These are phyloP conservation scores for Phyllotreta cruciferae DNA, from an alignment of 2,888 invertebrate species.

Conservation along the genomic window DNA sequence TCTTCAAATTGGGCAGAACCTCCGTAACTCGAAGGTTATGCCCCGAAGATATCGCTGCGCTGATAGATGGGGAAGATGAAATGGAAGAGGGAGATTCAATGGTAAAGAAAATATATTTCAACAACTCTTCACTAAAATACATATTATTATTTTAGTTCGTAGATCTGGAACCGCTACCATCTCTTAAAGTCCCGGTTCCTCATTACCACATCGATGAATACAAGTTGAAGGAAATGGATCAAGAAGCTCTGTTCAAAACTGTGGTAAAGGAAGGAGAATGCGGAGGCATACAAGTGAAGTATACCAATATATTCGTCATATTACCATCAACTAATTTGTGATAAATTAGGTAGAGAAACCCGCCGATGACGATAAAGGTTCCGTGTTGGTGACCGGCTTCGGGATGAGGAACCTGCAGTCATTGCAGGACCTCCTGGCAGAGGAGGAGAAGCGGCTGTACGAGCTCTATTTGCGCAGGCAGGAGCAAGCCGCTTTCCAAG, in stretches of 20 bases:
- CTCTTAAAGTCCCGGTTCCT: slow-evolving; percentile 6
- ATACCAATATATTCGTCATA: background rate
- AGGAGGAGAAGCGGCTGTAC: slow-evolving; percentile 34
- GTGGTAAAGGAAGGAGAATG: background rate
- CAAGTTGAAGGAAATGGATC: slow-evolving; percentile 9
- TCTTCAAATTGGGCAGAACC: no score
- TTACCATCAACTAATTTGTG: background rate
- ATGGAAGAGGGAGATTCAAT: no score
- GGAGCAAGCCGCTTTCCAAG: background rate
- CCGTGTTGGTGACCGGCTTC: slow-evolving; percentile 51
- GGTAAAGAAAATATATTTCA: background rate
- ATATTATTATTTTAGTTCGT: background rate
- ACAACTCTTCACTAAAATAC: background rate
- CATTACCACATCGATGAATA: slow-evolving; percentile 10
- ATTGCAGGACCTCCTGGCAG: slow-evolving; percentile 47
- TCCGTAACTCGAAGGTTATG: no score
- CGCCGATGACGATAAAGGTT: slow-evolving; percentile 32
- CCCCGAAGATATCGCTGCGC: no score
- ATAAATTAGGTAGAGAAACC: background rate
- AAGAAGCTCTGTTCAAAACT: slow-evolving; percentile 2
- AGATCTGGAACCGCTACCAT: background rate
- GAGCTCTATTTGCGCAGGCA: slow-evolving; percentile 9
- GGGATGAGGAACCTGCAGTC: slow-evolving; percentile 51
- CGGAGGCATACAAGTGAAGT: background rate
- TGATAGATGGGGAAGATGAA: no score